phyloP scores from a whole-genome alignment of 2,888 invertebrate species.

The Pristionchus exspectatus region DNA sequence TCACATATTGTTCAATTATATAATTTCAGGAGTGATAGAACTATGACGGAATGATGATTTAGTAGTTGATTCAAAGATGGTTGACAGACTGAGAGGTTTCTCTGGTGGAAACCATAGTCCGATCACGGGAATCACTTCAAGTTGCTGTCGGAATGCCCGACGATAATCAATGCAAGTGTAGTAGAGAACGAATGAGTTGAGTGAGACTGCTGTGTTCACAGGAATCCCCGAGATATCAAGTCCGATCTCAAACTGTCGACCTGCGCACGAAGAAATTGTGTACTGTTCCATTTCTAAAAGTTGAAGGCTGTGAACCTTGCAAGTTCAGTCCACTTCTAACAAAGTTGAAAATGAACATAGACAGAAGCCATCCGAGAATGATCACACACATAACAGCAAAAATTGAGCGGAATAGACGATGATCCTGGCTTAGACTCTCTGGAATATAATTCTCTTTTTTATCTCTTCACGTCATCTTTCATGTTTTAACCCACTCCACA shows the following conservation, averaged over 20 bases:
- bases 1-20: background rate
- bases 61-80: background rate
- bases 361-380: background rate
- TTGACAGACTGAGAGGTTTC: background rate
- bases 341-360: background rate
- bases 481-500: background rate
- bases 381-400: slow-evolving; percentile 5
- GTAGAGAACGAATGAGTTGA: background rate
- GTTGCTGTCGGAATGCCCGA: background rate
- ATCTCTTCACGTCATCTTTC: background rate
- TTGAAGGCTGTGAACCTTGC: background rate
- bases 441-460: background rate
- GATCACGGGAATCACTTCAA: background rate
- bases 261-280: background rate
- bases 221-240: background rate
- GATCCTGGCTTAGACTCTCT: background rate
- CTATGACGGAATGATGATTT: background rate
- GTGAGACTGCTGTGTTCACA: background rate
- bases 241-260: background rate
- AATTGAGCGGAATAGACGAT: background rate
- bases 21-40: background rate
- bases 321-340: background rate
- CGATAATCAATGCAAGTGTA: background rate
- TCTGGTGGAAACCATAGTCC: background rate
- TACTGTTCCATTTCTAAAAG: background rate